Percentiles rank a stretch among this genome's conserved stretches.
phyloP scores from a whole-genome alignment of 2,888 invertebrate species.

The Drosophila phalerata region DNA sequence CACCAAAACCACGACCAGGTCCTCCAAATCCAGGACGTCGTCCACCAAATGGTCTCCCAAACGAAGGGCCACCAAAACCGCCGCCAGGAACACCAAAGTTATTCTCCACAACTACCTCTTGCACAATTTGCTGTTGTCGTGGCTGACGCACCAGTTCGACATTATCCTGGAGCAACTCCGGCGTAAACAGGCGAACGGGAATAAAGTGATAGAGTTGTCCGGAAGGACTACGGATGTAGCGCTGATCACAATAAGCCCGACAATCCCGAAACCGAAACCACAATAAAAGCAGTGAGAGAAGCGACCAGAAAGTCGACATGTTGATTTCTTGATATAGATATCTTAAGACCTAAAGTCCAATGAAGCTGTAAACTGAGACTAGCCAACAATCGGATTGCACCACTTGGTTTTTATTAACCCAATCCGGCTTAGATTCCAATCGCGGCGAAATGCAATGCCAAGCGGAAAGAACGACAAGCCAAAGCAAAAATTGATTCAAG shows the following conservation, averaged over 20 bases:
- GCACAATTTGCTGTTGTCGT: slow-evolving; percentile 64
- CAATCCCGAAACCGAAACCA: slow-evolving; percentile 12
- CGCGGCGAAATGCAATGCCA: slow-evolving; percentile 50
- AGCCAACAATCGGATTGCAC: slow-evolving; percentile 13
- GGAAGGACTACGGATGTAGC: slow-evolving; percentile 44
- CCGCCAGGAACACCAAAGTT: slow-evolving; percentile 37
- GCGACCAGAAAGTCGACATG: slow-evolving; percentile 46
- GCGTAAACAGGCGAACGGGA: slow-evolving; percentile 53
- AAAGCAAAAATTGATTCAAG: slow-evolving; percentile 39
- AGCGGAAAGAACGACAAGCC: slow-evolving; percentile 45
- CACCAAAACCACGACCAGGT: slow-evolving; percentile 8
- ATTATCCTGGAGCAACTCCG: slow-evolving; percentile 31
- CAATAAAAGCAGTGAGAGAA: slow-evolving; percentile 20
- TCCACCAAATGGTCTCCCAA: slow-evolving; percentile 39
- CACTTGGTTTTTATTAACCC: slow-evolving; percentile 65
- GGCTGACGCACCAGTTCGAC: slow-evolving; percentile 39
- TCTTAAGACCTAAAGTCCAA: slow-evolving; percentile 22
- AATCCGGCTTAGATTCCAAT: slow-evolving; percentile 19
- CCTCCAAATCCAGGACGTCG: slow-evolving; percentile 1
- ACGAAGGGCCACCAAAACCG: slow-evolving; percentile 36
- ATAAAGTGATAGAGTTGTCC: slow-evolving; percentile 47
- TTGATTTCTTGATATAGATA: slow-evolving; percentile 14
- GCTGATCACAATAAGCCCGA: slow-evolving; percentile 26
- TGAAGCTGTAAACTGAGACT: slow-evolving; percentile 62
- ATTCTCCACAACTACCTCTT: slow-evolving; percentile 59